Base-by-base conservation (phyloP, 2,113 vertebrate genomes). In the Elephas maximus region DNA sequence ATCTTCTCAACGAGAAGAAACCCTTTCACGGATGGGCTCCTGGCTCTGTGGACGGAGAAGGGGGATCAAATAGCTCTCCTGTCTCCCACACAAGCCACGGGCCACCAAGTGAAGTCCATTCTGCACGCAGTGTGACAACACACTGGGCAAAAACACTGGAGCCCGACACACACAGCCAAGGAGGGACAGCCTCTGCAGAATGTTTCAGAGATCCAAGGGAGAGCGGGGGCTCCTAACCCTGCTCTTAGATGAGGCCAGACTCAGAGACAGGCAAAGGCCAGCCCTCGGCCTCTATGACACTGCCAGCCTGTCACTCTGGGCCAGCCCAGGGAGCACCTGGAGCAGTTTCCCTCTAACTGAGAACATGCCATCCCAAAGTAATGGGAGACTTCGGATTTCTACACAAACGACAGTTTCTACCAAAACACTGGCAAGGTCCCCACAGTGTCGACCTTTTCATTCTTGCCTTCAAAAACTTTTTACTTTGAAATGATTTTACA, bases 311-410 rank as follows among this genome's bases (percentile, higher is more conserved):
- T 57, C 12, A 14, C 53, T 57, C 12, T 57, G 53, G 53, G 53
- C 53, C 53, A 57, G 53, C 48, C 74, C 9, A 0, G 0, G 0
- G 8, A 1, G 3, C 20, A 18, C 18, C 4, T 9, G 53, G 2
- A 2, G 45, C 0, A 0, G 23, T 8, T 28, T 20, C 37, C 44
- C 15, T 45, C n/a, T 26, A 63, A 1, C 60, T 48, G 0, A 28
- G 28, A 17, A 44, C 23, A 8, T 28, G 6, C 63, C 23, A 1
- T 5, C 4, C 74, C 86, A 8, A 26, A 45, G 2, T 9, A 28
- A 80, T 45, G 7, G 2, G 1, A 14, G 2, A 28, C 3, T 10
- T 73, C 67, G 26, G 62, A 4, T 8, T 62, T 33, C 74, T 11
- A 0, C 10, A 53, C 4, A 2, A 10, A 53, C 44, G 23, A 18